Percentiles rank a stretch among this genome's conserved stretches.
Evolutionary conservation across 2,113 vertebrate genomes (phyloP).

Genomic region (Clarias macrocephalus): DNA sequence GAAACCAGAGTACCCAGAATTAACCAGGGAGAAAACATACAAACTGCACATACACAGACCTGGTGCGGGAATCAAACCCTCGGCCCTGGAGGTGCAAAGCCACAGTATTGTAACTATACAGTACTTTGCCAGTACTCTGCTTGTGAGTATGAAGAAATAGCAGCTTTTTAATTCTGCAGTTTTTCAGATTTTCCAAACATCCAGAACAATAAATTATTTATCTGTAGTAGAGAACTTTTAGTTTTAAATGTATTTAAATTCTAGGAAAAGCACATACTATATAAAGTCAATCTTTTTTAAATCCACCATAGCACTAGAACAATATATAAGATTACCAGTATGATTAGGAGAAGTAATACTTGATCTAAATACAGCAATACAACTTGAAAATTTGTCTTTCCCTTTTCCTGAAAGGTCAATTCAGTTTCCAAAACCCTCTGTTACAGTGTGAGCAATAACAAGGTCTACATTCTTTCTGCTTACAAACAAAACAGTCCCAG

Average conservation of each 20-base stretch:
- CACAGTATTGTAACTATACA: neutral
- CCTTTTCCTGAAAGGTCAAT: neutral
- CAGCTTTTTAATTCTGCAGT: neutral
- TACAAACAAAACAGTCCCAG: neutral
- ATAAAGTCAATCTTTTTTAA: neutral
- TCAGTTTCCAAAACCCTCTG: neutral
- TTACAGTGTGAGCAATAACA: neutral
- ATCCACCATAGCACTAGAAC: neutral
- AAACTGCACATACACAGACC: no score
- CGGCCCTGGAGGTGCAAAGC: no score
- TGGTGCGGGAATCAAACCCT: no score
- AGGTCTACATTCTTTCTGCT: neutral
- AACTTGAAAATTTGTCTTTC: neutral
- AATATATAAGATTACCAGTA: neutral
- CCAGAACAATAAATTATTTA: neutral
- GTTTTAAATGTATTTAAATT: neutral
- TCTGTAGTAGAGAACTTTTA: neutral
- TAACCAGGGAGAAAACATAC: no score
- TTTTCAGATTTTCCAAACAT: neutral
- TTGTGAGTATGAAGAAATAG: neutral
- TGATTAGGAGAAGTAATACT: neutral
- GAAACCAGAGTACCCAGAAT: no score
- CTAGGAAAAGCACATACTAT: neutral
- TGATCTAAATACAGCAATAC: neutral
- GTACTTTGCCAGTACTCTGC: neutral